A percentile compares a stretch with the other conserved stretches of the same genome.
Conservation (phyloP, 2,888 invertebrate genomes). For the Dicranocentrus wangi region DNA sequence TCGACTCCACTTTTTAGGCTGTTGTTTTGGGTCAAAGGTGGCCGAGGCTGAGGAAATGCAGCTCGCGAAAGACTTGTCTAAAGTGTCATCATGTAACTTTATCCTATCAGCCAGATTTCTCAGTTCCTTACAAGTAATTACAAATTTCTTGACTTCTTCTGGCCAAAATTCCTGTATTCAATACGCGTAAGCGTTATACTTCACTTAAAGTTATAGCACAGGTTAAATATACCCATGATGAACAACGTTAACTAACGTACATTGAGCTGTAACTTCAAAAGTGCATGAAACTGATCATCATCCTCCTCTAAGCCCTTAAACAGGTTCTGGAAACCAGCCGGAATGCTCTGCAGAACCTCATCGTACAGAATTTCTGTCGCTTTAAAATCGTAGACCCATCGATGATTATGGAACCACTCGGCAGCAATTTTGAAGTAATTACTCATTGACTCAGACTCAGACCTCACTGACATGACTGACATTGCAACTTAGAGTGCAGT, state of each 20-base stretch:
- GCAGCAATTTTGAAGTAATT: slow-evolving; percentile 6
- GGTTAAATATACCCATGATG: too few relatives aligned
- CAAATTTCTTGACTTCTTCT: slow-evolving; percentile 30
- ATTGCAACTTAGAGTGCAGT: too few relatives aligned
- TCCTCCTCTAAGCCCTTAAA: slow-evolving; percentile 32
- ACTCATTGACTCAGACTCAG: neutral
- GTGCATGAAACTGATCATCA: slow-evolving; percentile 43
- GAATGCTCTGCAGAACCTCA: slow-evolving; percentile 34
- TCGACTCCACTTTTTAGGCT: slow-evolving; percentile 61
- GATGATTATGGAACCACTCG: slow-evolving; percentile 47
- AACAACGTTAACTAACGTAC: too few relatives aligned
- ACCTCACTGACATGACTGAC: slow-evolving; percentile 40
- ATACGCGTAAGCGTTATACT: too few relatives aligned
- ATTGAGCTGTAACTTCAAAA: slow-evolving; percentile 45
- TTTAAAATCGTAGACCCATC: slow-evolving; percentile 68
- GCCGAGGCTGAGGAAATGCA: too few relatives aligned
- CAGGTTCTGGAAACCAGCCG: slow-evolving; percentile 32
- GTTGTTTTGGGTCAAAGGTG: neutral
- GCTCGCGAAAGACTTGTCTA: too few relatives aligned
- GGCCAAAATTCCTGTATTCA: slow-evolving; percentile 44
- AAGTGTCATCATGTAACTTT: too few relatives aligned
- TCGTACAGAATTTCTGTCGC: slow-evolving; percentile 49
- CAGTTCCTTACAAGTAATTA: slow-evolving; percentile 24
- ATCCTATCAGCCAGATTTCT: slow-evolving; percentile 21
- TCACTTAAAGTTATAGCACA: too few relatives aligned